Evolutionary conservation across 2,888 invertebrate genomes (phyloP).

Genomic region (Dromius quadrimaculatus): DNA sequence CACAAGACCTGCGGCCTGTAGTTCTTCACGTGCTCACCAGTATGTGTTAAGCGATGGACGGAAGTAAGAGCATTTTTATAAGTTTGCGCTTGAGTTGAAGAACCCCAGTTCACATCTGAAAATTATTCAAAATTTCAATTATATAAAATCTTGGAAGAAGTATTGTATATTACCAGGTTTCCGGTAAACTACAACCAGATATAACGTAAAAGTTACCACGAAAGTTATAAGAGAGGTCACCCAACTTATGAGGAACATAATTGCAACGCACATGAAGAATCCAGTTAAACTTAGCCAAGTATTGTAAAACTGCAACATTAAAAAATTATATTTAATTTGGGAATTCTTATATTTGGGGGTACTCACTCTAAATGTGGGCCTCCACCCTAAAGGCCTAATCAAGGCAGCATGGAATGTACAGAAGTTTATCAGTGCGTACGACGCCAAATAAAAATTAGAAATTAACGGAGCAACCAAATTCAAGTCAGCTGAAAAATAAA

Average conservation of each 20-base stretch:
- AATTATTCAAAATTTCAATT: not conserved
- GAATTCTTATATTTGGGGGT: not conserved
- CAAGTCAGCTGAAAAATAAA: constrained; percentile 77
- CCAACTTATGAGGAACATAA: constrained; percentile 97
- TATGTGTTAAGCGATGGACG: constrained; percentile 83
- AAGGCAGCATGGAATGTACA: constrained; percentile 95
- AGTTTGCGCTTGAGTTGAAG: constrained; percentile 95
- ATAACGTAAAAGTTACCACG: constrained; percentile 87
- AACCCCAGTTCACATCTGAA: constrained; percentile 95
- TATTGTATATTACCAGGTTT: constrained; percentile 79
- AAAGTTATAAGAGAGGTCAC: constrained; percentile 92
- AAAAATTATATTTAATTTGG: not conserved
- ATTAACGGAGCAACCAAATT: constrained; percentile 93
- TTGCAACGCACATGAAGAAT: constrained; percentile 84
- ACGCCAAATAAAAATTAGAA: constrained; percentile 95
- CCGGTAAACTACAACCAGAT: constrained; percentile 91
- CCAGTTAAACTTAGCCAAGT: constrained; percentile 89
- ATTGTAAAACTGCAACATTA: constrained; percentile 84
- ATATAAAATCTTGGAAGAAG: not conserved
- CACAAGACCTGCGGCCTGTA: constrained; percentile 94
- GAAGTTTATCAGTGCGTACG: constrained; percentile 94
- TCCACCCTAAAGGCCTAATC: constrained; percentile 89
- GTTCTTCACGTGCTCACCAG: constrained; percentile 97
- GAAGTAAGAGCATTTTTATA: constrained; percentile 92
- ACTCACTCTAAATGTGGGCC: constrained; percentile 86